A percentile compares a stretch with the other conserved stretches of the same genome.
These are phyloP conservation scores for Myotis myotis DNA, from an alignment of 2,797 vertebrate species.

Conservation along the genomic window DNA sequence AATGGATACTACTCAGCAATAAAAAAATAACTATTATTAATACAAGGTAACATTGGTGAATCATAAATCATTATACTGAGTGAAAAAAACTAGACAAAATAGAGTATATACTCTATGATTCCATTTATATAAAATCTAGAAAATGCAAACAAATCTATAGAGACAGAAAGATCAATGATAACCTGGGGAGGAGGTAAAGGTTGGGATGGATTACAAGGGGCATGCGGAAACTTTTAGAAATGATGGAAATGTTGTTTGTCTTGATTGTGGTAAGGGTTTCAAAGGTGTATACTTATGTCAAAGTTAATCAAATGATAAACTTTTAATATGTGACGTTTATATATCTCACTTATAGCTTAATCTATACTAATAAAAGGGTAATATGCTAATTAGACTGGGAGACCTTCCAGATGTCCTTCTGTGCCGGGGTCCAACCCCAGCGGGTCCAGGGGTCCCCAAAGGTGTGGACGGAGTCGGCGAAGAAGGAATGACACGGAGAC, in stretches of 20 bases:
- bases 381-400: no score
- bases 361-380: no score
- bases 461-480: no score
- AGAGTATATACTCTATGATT: not conserved
- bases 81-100: not conserved
- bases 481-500: no score
- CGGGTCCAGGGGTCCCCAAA: no score
- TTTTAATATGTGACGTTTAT: not conserved
- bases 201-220: not conserved
- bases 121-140: not conserved
- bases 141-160: not conserved
- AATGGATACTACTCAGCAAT: not conserved
- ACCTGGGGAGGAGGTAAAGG: not conserved
- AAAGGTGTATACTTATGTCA: not conserved
- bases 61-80: not conserved
- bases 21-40: not conserved
- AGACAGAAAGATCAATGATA: not conserved
- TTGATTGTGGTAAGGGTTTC: not conserved
- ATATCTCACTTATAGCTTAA: not conserved
- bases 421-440: no score
- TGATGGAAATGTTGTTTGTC: not conserved
- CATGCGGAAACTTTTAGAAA: not conserved
- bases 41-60: not conserved
- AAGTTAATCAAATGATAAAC: not conserved
- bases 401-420: no score